Conservation (phyloP, 2,888 invertebrate genomes). For the Nemapogon koenigi region DNA sequence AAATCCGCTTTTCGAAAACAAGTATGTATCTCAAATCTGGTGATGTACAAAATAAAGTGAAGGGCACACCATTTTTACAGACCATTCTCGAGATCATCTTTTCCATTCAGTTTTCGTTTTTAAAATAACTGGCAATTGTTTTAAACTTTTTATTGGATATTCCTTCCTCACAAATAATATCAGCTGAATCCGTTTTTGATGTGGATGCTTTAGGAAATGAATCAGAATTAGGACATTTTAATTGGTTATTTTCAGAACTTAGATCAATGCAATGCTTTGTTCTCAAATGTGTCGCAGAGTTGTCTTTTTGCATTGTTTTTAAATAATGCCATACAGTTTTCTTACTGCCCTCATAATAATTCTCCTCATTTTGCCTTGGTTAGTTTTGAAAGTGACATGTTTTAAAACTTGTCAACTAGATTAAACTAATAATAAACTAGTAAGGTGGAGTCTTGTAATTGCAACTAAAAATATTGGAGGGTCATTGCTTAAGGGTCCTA, state of each 20-base stretch:
- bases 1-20: slow-evolving; percentile 11
- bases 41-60: slow-evolving; percentile 8
- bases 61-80: slow-evolving; percentile 1
- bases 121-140: background rate
- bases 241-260: background rate
- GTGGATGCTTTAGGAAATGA: background rate
- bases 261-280: background rate
- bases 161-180: background rate
- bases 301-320: background rate
- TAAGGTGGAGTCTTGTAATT: no score
- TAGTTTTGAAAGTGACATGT: background rate
- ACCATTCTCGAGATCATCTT: slow-evolving; percentile 4
- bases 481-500: no score
- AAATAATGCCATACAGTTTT: background rate
- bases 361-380: background rate
- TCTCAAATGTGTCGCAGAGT: background rate
- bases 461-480: no score
- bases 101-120: background rate
- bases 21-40: slow-evolving; percentile 11
- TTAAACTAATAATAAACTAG: background rate
- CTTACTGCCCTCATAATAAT: background rate
- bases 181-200: background rate
- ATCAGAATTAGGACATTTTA: background rate
- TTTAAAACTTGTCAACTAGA: background rate
- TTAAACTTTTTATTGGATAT: background rate